Conservation (phyloP, 1,140 invertebrate species). For the Trachymyrmex septentrionalis region DNA sequence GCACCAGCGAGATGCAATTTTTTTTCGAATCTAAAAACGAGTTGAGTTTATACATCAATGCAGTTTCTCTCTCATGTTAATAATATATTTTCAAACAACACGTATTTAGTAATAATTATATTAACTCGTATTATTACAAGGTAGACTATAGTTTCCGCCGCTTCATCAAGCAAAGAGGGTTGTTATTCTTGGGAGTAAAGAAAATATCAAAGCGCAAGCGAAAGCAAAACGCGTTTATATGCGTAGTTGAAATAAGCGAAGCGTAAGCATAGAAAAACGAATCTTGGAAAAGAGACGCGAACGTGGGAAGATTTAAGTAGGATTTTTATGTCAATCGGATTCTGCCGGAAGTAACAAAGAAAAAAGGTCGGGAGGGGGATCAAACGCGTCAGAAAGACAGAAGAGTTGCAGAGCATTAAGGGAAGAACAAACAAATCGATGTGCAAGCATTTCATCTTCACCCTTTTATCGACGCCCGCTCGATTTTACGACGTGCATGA, state of each 20-base stretch:
- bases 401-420: conserved; percentile 65
- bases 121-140: not conserved
- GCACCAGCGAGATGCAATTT: not conserved
- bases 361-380: conserved; percentile 74
- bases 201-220: conserved; percentile 17
- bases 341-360: conserved; percentile 76
- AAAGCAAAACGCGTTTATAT: conserved; percentile 12
- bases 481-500: conserved; percentile 52
- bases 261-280: conserved; percentile 53
- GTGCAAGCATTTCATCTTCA: conserved; percentile 81
- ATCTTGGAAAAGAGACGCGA: conserved; percentile 56
- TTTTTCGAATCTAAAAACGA: not conserved
- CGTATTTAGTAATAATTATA: not conserved
- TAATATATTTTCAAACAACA: conserved; percentile 11
- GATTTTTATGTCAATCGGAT: conserved; percentile 79
- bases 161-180: not conserved
- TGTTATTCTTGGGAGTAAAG: not conserved
- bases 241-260: conserved; percentile 28
- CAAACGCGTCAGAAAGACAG: conserved; percentile 67
- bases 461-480: conserved; percentile 65
- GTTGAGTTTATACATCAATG: too few relatives aligned
- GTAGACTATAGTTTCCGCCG: not conserved
- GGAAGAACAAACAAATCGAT: conserved; percentile 83
- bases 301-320: conserved; percentile 74
- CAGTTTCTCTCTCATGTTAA: not conserved